Base-by-base conservation (phyloP, 2,888 invertebrate genomes). In the Brachypalpus laphriformis region DNA sequence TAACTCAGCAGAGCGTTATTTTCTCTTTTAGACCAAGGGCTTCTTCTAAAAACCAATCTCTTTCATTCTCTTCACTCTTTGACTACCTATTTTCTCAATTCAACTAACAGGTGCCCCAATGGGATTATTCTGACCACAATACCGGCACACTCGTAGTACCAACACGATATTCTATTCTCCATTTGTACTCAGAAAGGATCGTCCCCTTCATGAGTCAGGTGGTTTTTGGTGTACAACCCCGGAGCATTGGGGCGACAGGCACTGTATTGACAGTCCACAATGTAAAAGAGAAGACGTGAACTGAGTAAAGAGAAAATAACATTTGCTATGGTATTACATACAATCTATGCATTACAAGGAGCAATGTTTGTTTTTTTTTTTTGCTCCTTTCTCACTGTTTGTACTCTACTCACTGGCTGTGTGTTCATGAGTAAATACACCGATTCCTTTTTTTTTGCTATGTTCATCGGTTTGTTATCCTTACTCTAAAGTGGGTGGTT, bases 51-150 rank as follows among this genome's bases (percentile, higher is more conserved):
- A 14, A 0, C 20, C 20, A 57, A 16, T 28, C 18, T 34, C 31
- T n/a, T 9, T 3, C n/a, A n/a, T n/a, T 6, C 54, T 6, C 3
- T 28, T 1, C 1, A 20, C 45, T 14, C 7, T 47, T 11, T 34
- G 11, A 18, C 7, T 3, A 40, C 57, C 20, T 9, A 5, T 2
- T 16, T 75, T 82, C 81, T 70, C 56, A 56, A 8, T 18, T 42
- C 28, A 65, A 70, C 75, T 82, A 82, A 82, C 82, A 82, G 82
- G 82, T 82, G 82, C 76, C 42, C 61, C 40, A 49, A 28, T 51
- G 20, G 65, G 25, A 25, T 45, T 20, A 20, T 47, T 28, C 14
- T 22, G 49, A 7, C 25, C 59, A 63, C 16, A 54, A 68, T 22
- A 61, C 68, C 77, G 76, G 68, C 47, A 47, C 34, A 49, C 59